Conservation (phyloP, 2,113 vertebrate species). For the Syngnathus typhle region DNA sequence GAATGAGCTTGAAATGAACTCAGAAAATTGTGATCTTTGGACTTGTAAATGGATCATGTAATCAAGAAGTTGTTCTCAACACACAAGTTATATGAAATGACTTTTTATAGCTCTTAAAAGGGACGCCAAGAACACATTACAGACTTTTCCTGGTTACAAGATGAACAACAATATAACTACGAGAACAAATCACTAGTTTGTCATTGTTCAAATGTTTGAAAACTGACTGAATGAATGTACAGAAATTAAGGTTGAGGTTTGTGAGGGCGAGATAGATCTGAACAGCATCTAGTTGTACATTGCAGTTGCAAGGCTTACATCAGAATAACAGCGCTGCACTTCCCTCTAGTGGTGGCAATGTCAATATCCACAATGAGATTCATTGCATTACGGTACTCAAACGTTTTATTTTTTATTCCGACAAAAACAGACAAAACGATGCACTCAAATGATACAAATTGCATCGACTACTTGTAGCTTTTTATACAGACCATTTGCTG, state of each 20-base stretch:
- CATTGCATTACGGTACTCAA: background rate
- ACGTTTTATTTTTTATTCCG: background rate
- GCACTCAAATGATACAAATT: background rate
- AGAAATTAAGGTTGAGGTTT: background rate
- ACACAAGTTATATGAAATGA: too few species aligned
- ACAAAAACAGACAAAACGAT: background rate
- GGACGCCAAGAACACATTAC: too few species aligned
- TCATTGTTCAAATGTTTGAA: background rate
- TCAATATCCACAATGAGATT: background rate
- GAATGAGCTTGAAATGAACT: too few species aligned
- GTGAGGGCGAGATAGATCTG: background rate
- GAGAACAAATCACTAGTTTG: background rate
- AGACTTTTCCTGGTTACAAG: background rate
- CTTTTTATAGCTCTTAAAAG: too few species aligned
- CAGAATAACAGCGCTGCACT: background rate
- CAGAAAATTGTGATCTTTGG: too few species aligned
- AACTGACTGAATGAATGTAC: background rate
- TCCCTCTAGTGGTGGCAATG: conserved; percentile 50
- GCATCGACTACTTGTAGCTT: background rate
- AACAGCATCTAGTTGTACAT: background rate
- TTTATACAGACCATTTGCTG: background rate
- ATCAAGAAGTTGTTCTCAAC: too few species aligned
- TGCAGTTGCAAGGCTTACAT: background rate
- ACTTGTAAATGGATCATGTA: too few species aligned
- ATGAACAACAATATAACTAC: background rate